Base-by-base conservation (phyloP, 2,797 vertebrate genomes). In the Notolepis coatsorum region DNA sequence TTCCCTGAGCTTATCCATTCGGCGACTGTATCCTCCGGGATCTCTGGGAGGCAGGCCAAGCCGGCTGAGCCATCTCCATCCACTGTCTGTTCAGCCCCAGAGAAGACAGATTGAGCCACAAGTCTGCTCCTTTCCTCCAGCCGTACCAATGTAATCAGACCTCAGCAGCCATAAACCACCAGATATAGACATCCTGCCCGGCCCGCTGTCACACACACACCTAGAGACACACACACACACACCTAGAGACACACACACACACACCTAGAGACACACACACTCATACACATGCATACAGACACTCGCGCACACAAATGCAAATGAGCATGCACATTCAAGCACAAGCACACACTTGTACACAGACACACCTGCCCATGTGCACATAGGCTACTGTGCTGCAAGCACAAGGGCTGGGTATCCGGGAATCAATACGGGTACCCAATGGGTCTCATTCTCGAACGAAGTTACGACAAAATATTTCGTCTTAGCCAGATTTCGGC, bases 141-240 rank as follows among this genome's bases (percentile, higher is more conserved):
- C 84, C 74, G 68, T 80, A 84, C 80, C 87, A 74, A 83, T 84
- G 86, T 87, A 89, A 90, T 90, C 87, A 88, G 84, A 84, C 83
- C 84, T 86, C 84, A 76, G 82, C 85, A 79, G 82, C 85, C 81
- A 89, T 90, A 89, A 90, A 89, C 69, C 82, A 90, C 73, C 72
- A 30, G 70, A 78, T 79, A 81, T 75, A 82, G 86, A 86, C 84
- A 82, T 73, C 73, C 75, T 71, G 81, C 71, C 79, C 60, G 39
- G 67, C 73, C 75, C 54, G 71, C 76, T 84, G 77, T 77, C 78
- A 57, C 52, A 59, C 73, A 62, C 65, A 50, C 68, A 55, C 68
- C 63, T 47, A 63, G 52, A 51, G 69, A 77, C 51, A 54, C 68
- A 69, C 47, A 71, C 61, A 41, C 47, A 62, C 55, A 52, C 67